A percentile compares a stretch with the other conserved stretches of the same genome.
Evolutionary conservation across 2,797 vertebrate species (phyloP).

Genomic region (Cuculus canorus): DNA sequence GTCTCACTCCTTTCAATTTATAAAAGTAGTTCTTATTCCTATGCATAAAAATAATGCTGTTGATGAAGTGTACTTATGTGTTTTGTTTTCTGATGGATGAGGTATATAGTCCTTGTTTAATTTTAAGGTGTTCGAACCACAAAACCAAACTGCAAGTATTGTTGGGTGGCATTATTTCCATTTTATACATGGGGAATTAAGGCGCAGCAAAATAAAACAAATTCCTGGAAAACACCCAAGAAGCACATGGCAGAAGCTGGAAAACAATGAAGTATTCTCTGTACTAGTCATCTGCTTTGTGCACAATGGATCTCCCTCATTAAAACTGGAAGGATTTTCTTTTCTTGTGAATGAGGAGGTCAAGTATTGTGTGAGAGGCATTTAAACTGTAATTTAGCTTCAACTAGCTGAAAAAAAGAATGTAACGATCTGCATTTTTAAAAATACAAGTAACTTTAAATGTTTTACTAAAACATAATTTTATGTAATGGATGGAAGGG

Average conservation of each 20-base stretch:
- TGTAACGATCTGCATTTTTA: background rate
- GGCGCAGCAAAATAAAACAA: background rate
- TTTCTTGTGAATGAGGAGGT: background rate
- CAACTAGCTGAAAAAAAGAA: background rate
- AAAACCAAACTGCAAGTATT: background rate
- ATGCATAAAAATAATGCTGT: background rate
- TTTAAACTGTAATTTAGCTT: background rate
- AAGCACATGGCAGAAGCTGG: constrained; percentile 46
- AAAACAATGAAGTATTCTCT: constrained; percentile 37
- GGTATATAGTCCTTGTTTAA: background rate
- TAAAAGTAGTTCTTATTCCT: background rate
- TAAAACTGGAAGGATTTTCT: constrained; percentile 35
- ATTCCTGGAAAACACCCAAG: constrained; percentile 31
- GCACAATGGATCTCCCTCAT: constrained; percentile 39
- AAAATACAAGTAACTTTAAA: background rate
- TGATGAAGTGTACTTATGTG: background rate
- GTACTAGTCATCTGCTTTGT: constrained; percentile 35
- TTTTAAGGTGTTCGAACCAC: background rate
- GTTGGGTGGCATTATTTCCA: background rate
- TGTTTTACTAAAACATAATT: background rate
- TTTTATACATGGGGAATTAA: background rate
- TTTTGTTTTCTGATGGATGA: background rate
- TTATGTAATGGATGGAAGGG: background rate
- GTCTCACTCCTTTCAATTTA: background rate
- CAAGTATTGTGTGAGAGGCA: background rate